These are phyloP conservation scores for Plectrocnemia conspersa DNA, from an alignment of 1,140 invertebrate genomes.

Conservation along the genomic window DNA sequence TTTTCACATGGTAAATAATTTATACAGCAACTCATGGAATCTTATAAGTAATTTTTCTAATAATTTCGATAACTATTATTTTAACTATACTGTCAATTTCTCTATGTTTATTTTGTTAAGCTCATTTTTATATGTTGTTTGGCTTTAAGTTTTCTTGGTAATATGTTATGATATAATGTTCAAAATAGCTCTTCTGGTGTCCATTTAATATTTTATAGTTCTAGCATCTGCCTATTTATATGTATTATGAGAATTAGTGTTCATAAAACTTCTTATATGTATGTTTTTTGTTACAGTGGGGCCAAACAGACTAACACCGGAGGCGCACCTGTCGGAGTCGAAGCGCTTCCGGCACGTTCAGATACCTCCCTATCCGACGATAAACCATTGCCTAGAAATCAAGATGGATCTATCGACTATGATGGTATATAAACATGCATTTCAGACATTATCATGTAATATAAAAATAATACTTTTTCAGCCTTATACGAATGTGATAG, in stretches of 20 bases:
- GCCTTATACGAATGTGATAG: slow-evolving; percentile 85
- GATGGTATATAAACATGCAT: slow-evolving; percentile 50
- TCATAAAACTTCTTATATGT: background rate
- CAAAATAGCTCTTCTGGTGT: background rate
- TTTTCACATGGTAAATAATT: no score
- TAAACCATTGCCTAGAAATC: slow-evolving; percentile 50
- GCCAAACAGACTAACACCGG: slow-evolving; percentile 40
- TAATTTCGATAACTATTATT: no score
- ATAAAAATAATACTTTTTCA: slow-evolving; percentile 57
- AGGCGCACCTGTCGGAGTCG: slow-evolving; percentile 30
- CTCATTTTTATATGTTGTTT: no score
- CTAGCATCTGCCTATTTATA: background rate
- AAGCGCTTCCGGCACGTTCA: slow-evolving; percentile 7
- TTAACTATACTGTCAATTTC: no score
- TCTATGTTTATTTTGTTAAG: no score
- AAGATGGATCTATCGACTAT: slow-evolving; percentile 64
- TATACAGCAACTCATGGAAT: no score
- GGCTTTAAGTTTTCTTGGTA: background rate
- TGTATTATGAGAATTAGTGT: background rate
- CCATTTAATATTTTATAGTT: background rate
- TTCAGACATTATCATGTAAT: slow-evolving; percentile 1
- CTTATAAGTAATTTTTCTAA: no score
- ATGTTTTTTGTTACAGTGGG: slow-evolving; percentile 40
- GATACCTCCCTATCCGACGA: slow-evolving; percentile 12
- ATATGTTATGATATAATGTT: background rate